Evolutionary conservation across 35 echinoderm and acorn worm genomes (phyloP).

Genomic region (Holothuria glaberrima): DNA sequence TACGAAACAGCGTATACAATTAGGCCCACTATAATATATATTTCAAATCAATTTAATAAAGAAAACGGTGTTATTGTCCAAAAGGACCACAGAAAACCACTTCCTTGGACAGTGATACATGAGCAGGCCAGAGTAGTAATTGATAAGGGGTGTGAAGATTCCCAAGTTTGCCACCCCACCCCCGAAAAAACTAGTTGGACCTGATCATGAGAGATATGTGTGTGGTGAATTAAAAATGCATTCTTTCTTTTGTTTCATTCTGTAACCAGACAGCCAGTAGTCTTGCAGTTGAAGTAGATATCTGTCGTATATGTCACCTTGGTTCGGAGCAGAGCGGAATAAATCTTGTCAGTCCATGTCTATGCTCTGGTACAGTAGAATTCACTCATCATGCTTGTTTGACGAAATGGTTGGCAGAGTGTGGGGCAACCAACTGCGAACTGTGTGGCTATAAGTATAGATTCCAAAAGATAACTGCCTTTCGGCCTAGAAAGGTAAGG

Average conservation of each 20-base stretch:
- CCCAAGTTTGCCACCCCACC: too few relatives aligned
- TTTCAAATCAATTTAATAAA: too few relatives aligned
- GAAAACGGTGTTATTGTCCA: too few relatives aligned
- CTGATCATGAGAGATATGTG: too few relatives aligned
- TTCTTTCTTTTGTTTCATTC: neutral
- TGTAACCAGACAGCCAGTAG: slow-evolving; percentile 18
- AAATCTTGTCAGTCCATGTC: slow-evolving; percentile 60
- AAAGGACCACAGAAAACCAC: too few relatives aligned
- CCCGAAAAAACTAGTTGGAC: too few relatives aligned
- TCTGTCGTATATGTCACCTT: slow-evolving; percentile 65
- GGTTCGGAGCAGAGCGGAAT: slow-evolving; percentile 29
- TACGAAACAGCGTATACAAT: too few relatives aligned
- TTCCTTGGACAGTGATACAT: too few relatives aligned
- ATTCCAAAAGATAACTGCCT: slow-evolving; percentile 36
- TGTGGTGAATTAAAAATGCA: too few relatives aligned
- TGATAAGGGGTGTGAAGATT: too few relatives aligned
- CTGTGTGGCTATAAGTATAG: slow-evolving; percentile 74
- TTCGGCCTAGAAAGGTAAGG: slow-evolving; percentile 59
- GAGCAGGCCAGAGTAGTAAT: too few relatives aligned
- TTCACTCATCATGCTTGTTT: slow-evolving; percentile 72
- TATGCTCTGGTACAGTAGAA: slow-evolving; percentile 69
- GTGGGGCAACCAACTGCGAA: slow-evolving; percentile 62
- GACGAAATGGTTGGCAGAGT: slow-evolving; percentile 68
- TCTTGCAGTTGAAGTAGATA: slow-evolving; percentile 16
- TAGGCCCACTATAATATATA: too few relatives aligned